Evolutionary conservation across 2,888 invertebrate species (phyloP).

Genomic region (Drosophila acutilabella): DNA sequence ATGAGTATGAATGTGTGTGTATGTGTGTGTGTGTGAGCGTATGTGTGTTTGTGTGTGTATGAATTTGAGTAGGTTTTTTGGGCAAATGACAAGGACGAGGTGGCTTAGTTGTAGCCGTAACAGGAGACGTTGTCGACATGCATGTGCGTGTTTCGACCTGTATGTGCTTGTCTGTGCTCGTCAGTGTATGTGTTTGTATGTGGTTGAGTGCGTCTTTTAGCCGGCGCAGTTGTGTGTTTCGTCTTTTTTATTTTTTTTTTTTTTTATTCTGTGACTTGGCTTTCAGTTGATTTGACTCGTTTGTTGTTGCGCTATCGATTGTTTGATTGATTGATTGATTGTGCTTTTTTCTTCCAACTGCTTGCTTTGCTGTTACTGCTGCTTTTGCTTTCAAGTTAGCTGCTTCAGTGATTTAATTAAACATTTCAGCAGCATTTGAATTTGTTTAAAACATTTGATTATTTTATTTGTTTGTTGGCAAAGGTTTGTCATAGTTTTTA

Average conservation of each 20-base stretch:
- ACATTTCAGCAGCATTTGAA: neutral
- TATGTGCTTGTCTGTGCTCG: conserved; percentile 7
- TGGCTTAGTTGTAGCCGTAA: conserved; percentile 28
- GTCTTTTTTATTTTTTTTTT: conserved; percentile 29
- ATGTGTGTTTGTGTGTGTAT: conserved; percentile 1
- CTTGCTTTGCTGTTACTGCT: conserved; percentile 19
- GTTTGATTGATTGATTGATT: conserved; percentile 37
- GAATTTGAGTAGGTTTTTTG: conserved; percentile 38
- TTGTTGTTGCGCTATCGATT: conserved; percentile 54
- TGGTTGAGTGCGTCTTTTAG: conserved; percentile 18
- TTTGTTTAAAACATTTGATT: neutral
- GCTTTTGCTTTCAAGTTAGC: conserved; percentile 21
- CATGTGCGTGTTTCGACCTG: conserved; percentile 38
- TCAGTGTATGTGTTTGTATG: conserved; percentile 1
- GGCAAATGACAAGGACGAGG: conserved; percentile 37
- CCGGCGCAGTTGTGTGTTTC: conserved; percentile 44
- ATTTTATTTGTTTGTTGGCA: neutral
- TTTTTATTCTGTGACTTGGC: conserved; percentile 43
- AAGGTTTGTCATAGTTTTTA: neutral
- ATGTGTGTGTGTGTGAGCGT: neutral
- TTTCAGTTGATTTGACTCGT: conserved; percentile 47
- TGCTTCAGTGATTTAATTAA: conserved; percentile 7
- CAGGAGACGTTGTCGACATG: conserved; percentile 41
- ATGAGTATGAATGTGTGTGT: conserved; percentile 2
- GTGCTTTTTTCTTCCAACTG: conserved; percentile 26